Base-by-base conservation (phyloP, 2,797 vertebrate genomes). In the Lithobates pipiens region DNA sequence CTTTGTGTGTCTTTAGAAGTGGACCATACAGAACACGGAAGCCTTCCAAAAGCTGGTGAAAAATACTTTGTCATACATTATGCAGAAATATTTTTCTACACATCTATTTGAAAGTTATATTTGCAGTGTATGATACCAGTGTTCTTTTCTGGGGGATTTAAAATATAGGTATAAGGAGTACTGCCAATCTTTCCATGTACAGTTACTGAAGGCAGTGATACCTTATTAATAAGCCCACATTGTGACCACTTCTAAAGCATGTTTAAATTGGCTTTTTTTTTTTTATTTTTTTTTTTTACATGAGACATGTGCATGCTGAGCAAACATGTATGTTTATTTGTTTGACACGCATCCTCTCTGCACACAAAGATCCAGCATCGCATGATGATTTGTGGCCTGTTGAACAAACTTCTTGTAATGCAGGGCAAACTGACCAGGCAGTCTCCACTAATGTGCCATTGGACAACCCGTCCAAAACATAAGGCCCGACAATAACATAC, bases 31-130 rank as follows among this genome's bases (percentile, higher is more conserved):
- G 91, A 93, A 90, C 91, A 90, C 91, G 93, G 92, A 94, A 90
- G 91, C 93, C 91, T 93, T 95, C 94, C 95, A 93, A 92, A 95
- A 74, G 63, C 29, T 67, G 44, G 36, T 36, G 91, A 92, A 86
- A 90, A 91, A 86, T 93, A 91, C 87, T 93, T 98, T 96, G 94
- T 94, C 95, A 95, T 95, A 96, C 95, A 93, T 96, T 96, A 95
- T 95, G 96, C 95, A 97, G 94, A 95, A 95, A 95, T 98, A 98
- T 99, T 99, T 99, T 99, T 99, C 96, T 99, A 99, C 95, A 96
- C 97, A 97, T 97, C 94, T 94, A 93, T 95, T 94, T 93, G 94
- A 95, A 92, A 93, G 91, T 94, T 95, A 94, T 95, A 95, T 95
- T 95, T 95, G 93, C 92, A 94, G 93, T 93, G 93, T 95, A 95